These are phyloP conservation scores for Globodera ellingtonae DNA, from an alignment of 1,140 invertebrate genomes.

Conservation along the genomic window DNA sequence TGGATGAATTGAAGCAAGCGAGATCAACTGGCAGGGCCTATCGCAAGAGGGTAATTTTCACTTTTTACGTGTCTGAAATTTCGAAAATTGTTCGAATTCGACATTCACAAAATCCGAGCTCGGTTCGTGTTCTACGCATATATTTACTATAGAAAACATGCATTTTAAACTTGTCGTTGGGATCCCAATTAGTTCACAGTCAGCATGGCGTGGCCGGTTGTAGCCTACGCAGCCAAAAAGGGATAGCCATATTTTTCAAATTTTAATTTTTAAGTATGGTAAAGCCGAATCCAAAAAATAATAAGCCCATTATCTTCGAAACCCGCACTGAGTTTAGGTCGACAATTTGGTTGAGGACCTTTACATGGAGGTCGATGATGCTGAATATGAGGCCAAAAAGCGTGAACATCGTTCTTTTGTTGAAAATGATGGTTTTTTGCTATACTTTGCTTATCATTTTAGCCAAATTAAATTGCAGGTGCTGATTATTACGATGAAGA, in stretches of 20 bases:
- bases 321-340: constrained; percentile 43
- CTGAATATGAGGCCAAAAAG: constrained; percentile 41
- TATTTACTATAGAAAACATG: not conserved
- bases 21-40: constrained; percentile 13
- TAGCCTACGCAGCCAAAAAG: too few species aligned
- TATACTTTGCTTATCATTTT: not conserved
- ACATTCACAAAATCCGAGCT: too few species aligned
- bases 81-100: too few species aligned
- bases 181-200: too few species aligned
- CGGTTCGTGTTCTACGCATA: too few species aligned
- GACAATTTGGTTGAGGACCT: constrained; percentile 44
- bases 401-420: constrained; percentile 32
- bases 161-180: too few species aligned
- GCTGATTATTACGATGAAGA: constrained; percentile 19
- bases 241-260: too few species aligned
- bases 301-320: too few species aligned
- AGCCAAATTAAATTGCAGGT: constrained; percentile 17
- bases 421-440: constrained; percentile 40
- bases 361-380: constrained; percentile 47
- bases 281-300: too few species aligned
- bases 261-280: too few species aligned
- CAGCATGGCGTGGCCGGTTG: too few species aligned
- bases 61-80: not conserved
- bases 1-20: constrained; percentile 32
- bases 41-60: constrained; percentile 16